phyloP scores from a whole-genome alignment of 2,888 invertebrate genomes.

The Hemaris fuciformis region DNA sequence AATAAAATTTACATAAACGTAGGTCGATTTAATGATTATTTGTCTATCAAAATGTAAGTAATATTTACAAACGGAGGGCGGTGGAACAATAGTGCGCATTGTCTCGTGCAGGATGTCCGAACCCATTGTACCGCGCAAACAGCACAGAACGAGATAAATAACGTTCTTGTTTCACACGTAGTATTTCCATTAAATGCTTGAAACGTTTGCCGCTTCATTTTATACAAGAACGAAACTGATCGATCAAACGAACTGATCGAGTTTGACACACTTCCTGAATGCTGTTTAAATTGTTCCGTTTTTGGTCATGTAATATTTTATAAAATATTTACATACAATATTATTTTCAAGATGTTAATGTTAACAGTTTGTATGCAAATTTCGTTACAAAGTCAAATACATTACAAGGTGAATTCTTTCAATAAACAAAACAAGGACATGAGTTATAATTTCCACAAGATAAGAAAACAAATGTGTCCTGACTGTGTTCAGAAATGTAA shows the following conservation, averaged over 20 bases:
- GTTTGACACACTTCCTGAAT: neutral
- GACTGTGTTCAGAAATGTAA: neutral
- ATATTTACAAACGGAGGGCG: conserved; percentile 69
- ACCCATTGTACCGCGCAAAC: conserved; percentile 73
- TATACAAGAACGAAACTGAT: neutral
- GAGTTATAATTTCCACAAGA: no score
- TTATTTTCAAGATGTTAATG: neutral
- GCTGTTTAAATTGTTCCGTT: neutral
- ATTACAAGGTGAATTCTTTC: neutral
- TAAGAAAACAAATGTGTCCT: no score
- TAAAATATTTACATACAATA: neutral
- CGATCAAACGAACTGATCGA: neutral
- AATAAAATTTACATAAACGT: conserved; percentile 37
- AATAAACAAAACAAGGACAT: neutral
- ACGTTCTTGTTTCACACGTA: conserved; percentile 52
- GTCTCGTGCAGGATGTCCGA: conserved; percentile 77
- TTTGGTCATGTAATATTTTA: neutral
- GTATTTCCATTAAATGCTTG: conserved; percentile 35
- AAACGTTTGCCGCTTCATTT: neutral
- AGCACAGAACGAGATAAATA: conserved; percentile 76
- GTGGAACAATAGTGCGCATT: conserved; percentile 74
- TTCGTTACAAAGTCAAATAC: neutral
- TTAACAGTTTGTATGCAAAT: neutral
- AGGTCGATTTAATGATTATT: conserved; percentile 41
- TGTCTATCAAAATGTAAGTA: conserved; percentile 55